These are phyloP conservation scores for Apotomis capreana DNA, from an alignment of 2,888 invertebrate species.

Conservation along the genomic window DNA sequence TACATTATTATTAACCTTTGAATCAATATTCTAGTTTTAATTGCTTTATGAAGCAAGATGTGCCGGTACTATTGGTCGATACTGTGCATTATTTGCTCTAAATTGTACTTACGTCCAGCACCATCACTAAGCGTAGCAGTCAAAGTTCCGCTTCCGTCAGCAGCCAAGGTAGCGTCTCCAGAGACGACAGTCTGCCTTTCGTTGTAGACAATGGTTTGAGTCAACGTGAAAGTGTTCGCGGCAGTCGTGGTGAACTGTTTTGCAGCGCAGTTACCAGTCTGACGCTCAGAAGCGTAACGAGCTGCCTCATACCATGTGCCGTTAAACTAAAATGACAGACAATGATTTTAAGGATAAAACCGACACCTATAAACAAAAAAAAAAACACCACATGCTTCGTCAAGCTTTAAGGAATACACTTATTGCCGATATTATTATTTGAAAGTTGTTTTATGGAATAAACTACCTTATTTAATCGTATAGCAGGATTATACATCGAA, in stretches of 20 bases:
- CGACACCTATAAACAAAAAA: too few relatives aligned
- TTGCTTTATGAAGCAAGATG: too few relatives aligned
- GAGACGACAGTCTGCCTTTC: constrained; percentile 52
- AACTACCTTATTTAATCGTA: too few relatives aligned
- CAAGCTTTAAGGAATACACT: too few relatives aligned
- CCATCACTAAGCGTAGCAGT: constrained; percentile 47
- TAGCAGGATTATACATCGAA: too few relatives aligned
- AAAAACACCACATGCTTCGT: too few relatives aligned
- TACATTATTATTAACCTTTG: too few relatives aligned
- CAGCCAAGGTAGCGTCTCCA: constrained; percentile 50
- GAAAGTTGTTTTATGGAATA: too few relatives aligned
- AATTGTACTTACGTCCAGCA: constrained; percentile 49
- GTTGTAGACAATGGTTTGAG: constrained; percentile 55
- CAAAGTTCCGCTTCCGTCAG: constrained; percentile 61
- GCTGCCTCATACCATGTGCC: constrained; percentile 70
- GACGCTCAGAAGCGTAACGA: constrained; percentile 68
- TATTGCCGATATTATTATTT: too few relatives aligned
- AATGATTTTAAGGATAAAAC: too few relatives aligned
- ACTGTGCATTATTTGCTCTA: not conserved
- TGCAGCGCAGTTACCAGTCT: constrained; percentile 63
- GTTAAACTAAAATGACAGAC: constrained; percentile 59
- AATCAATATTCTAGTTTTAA: too few relatives aligned
- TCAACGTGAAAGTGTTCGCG: constrained; percentile 50
- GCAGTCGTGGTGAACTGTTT: constrained; percentile 46
- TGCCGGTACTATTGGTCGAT: too few relatives aligned